phyloP scores from a whole-genome alignment of 1,140 invertebrate genomes.

The Pseudomyrmex pallidus region DNA sequence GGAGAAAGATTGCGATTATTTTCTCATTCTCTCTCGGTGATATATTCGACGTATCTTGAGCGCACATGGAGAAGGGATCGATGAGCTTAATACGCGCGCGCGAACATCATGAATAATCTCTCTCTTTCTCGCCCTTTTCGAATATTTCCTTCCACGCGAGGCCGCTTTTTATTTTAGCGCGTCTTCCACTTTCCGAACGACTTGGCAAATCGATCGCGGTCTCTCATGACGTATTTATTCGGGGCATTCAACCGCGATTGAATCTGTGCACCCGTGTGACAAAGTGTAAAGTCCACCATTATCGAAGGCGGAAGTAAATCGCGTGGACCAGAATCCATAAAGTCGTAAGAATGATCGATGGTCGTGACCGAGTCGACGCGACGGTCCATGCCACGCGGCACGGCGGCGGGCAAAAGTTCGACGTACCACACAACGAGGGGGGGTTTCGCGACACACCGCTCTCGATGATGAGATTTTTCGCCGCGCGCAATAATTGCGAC shows the following conservation, averaged over 20 bases:
- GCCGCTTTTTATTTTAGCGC: constrained; percentile 41
- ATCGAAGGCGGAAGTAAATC: constrained; percentile 60
- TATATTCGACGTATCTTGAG: background rate
- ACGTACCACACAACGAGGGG: background rate
- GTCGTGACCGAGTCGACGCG: constrained; percentile 34
- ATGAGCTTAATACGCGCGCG: constrained; percentile 10
- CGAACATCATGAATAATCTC: constrained; percentile 25
- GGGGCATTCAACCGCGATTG: constrained; percentile 52
- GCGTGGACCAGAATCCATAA: constrained; percentile 8
- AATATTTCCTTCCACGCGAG: constrained; percentile 11
- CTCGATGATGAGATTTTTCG: constrained; percentile 32
- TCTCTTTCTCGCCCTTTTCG: background rate
- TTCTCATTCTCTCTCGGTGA: background rate
- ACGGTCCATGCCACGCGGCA: constrained; percentile 13
- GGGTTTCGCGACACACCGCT: background rate
- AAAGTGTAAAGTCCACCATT: constrained; percentile 50
- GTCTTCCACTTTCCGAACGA: constrained; percentile 42
- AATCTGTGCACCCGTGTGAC: constrained; percentile 45
- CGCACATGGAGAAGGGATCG: background rate
- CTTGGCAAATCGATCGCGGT: constrained; percentile 58
- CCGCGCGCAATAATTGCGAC: constrained; percentile 35
- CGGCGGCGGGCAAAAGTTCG: background rate
- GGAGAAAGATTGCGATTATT: background rate
- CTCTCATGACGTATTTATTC: constrained; percentile 54
- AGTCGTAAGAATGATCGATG: constrained; percentile 59